Conservation (phyloP, 2,797 vertebrate genomes). For the Macrochelys suwanniensis region DNA sequence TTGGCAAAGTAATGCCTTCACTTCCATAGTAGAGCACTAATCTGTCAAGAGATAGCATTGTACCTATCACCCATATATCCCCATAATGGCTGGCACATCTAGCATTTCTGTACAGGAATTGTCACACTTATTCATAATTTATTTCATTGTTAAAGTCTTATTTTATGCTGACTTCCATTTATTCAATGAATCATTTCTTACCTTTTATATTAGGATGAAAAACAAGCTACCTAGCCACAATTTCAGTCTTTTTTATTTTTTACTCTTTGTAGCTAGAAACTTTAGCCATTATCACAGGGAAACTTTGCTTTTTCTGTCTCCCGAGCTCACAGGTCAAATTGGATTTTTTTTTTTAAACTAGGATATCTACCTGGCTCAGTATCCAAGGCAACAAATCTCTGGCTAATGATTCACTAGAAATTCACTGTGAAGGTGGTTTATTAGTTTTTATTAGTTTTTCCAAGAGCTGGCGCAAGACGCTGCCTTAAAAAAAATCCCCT, state of each 20-base stretch:
- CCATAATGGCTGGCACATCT: accelerated
- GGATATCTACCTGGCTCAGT: slow-evolving; percentile 70
- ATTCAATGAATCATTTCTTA: background rate
- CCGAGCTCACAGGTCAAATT: slow-evolving; percentile 56
- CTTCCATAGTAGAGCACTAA: background rate
- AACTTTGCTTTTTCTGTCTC: slow-evolving; percentile 58
- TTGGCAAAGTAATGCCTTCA: background rate
- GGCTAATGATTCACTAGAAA: slow-evolving; percentile 77
- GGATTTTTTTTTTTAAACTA: slow-evolving; percentile 22
- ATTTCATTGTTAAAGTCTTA: background rate
- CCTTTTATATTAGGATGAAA: background rate
- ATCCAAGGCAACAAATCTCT: slow-evolving; percentile 77
- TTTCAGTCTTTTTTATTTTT: background rate
- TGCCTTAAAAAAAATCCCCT: background rate
- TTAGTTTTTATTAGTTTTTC: slow-evolving; percentile 64
- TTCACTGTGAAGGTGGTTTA: slow-evolving; percentile 68
- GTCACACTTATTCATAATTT: background rate
- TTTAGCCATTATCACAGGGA: slow-evolving; percentile 18
- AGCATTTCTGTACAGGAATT: background rate
- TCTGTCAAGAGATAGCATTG: background rate
- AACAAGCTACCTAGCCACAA: background rate
- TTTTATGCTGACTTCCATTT: background rate
- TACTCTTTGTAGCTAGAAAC: slow-evolving; percentile 9
- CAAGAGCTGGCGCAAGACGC: slow-evolving; percentile 62
- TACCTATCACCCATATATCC: accelerated